Percentiles rank a stretch among this genome's conserved stretches.
Conservation (phyloP, 2,888 invertebrate genomes). For the Meloe dianella region DNA sequence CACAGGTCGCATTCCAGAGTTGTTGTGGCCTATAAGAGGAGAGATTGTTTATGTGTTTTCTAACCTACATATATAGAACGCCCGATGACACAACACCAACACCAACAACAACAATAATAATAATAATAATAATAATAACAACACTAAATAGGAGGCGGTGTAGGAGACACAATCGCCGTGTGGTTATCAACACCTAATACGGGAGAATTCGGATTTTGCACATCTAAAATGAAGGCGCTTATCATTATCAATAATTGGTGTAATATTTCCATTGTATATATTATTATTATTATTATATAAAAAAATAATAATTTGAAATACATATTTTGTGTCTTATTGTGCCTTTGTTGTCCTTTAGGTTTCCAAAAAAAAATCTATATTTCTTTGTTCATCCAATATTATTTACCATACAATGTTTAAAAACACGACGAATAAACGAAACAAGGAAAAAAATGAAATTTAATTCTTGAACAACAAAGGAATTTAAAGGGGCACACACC, state of each 20-base stretch:
- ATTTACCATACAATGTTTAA: conserved; percentile 2
- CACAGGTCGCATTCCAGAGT: conserved; percentile 49
- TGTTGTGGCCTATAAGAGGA: conserved; percentile 26
- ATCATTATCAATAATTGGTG: not conserved
- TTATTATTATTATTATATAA: no score
- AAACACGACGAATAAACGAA: not conserved
- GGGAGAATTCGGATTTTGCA: not conserved
- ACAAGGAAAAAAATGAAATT: not conserved
- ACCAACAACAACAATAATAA: no score
- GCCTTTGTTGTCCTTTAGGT: conserved; percentile 18
- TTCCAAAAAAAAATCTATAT: conserved; percentile 35
- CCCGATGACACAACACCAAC: conserved; percentile 36
- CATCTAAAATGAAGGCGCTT: not conserved
- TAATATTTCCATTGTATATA: no score
- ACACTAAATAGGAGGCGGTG: conserved; percentile 20
- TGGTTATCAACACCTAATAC: conserved; percentile 35
- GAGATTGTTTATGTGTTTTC: conserved; percentile 19
- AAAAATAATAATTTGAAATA: not conserved
- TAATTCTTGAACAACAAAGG: conserved; percentile 6
- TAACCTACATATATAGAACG: conserved; percentile 36
- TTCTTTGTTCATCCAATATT: conserved; percentile 12
- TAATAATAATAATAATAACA: no score
- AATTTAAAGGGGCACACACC: conserved; percentile 2
- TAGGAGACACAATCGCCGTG: conserved; percentile 27
- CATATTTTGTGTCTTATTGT: not conserved